Evolutionary conservation across 2,113 vertebrate genomes (phyloP), one percentile per base, ranked within the genome.

Genomic region (Corynorhinus townsendii): DNA sequence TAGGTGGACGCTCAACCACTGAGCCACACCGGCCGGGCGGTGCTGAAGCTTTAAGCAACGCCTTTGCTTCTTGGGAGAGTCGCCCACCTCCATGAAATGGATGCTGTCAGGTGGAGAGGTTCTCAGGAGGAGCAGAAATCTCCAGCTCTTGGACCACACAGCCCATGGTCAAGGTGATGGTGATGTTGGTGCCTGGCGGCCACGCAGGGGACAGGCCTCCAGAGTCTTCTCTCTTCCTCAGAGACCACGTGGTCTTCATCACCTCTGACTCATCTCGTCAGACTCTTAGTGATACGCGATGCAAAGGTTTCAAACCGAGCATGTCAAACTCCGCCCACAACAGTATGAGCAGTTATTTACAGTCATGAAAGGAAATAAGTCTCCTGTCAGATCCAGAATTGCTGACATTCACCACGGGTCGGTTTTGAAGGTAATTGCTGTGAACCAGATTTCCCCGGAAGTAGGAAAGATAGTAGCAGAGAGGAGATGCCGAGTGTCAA

Each of bases 21-120:
- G 56, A 26, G 56, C 56, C 56, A 59, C 22, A 0, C 56, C 10
- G 9, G 9, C 56, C 2, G 8, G 56, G 90, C 7, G 43, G 59
- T 33, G 82, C 83, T 72, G 89, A 96, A 92, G 71, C 87, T 98
- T 95, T 56, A 94, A 90, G 96, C 49, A 62, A 91, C 19, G 16
- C n/a, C 22, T 92, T 89, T 35, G 19, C 68, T 96, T 93, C 80
- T 11, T 28, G 43, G 66, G 40, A 95, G 8, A 95, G 8, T 62
- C 33, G 76, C 94, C 93, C 93, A 45, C 93, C 96, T 97, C 52
- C 82, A 79, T 95, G 91, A 97, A 95, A 96, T 81, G 54, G 76
- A 71, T 40, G 45, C n/a, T 83, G 30, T 76, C 43, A 15, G 10
- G 11, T 0, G 33, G 68, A 30, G 24, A 7, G 69, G 56, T 17